Percentiles rank a stretch among this genome's conserved stretches.
Conservation (phyloP, 2,888 invertebrate genomes). For the Scaptomyza cyrtandrae region DNA sequence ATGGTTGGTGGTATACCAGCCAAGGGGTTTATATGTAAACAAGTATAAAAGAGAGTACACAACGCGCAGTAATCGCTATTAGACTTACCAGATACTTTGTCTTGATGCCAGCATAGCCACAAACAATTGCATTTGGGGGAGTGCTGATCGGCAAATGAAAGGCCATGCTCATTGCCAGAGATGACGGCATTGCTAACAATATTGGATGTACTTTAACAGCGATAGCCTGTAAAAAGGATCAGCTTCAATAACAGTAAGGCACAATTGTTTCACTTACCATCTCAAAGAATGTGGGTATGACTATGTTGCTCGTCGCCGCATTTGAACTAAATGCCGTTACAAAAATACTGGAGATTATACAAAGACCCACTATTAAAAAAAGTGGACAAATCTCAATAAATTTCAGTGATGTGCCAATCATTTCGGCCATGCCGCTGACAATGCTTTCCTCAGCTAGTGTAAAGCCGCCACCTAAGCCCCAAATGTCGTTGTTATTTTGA, state of each 20-base stretch:
- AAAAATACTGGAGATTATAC: slow-evolving; percentile 89
- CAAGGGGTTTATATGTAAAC: slow-evolving; percentile 29
- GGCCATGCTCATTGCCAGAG: slow-evolving; percentile 93
- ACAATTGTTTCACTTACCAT: slow-evolving; percentile 85
- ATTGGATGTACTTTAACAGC: slow-evolving; percentile 91
- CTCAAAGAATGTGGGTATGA: slow-evolving; percentile 91
- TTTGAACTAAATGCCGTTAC: slow-evolving; percentile 91
- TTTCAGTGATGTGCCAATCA: slow-evolving; percentile 89
- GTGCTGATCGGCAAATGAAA: slow-evolving; percentile 97
- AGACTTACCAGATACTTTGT: slow-evolving; percentile 89
- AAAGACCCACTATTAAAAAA: slow-evolving; percentile 88
- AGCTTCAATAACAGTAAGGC: not conserved
- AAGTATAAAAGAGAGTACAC: no score
- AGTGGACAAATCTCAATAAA: slow-evolving; percentile 87
- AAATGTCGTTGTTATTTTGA: not conserved
- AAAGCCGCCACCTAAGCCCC: slow-evolving; percentile 91
- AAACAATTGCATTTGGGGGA: slow-evolving; percentile 96
- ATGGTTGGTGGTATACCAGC: slow-evolving; percentile 63
- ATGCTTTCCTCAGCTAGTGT: slow-evolving; percentile 94
- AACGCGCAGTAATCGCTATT: not conserved
- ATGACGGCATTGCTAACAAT: slow-evolving; percentile 93
- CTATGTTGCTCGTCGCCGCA: slow-evolving; percentile 93
- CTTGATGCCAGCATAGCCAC: slow-evolving; percentile 90
- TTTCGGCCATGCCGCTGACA: slow-evolving; percentile 89
- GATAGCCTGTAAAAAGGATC: slow-evolving; percentile 86